Evolutionary conservation across 2,888 invertebrate genomes (phyloP), one percentile per base, ranked within the genome.

Genomic region (Argyra leucocephala): DNA sequence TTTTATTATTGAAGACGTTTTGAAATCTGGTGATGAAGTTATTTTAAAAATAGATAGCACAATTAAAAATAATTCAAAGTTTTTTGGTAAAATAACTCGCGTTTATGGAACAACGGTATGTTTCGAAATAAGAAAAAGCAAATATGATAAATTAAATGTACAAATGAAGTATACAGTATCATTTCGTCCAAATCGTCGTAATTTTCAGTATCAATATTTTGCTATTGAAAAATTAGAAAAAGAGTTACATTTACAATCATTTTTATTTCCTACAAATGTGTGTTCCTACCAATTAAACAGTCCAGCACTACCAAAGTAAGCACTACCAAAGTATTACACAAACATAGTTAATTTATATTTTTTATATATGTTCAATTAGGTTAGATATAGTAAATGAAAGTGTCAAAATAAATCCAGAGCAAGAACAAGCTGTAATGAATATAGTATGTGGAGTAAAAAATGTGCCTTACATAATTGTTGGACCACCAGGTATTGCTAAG

Each of bases 381-480:
- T 61, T 69, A 2, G 23, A 64, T 0, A 67, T 65, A 24, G 67
- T 62, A 48, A 71, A 69, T 65, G 23, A 66, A 57, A 18, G 23
- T 3, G 77, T 88, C 22, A 77, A 76, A 64, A 70, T 72, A 0
- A 88, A 88, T 75, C 69, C 73, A 1, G 82, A 85, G 70, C 88
- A 89, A 73, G 80, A 77, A 68, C 77, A 78, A 57, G 88, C 88
- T 1, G 86, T 91, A 2, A 74, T 79, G 64, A 85, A 87, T 70
- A 87, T 89, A 62, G 70, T 88, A 3, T 80, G 83, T 26, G 84
- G 83, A 22, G 82, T 85, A 2, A 82, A 85, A 0, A 81, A 83
- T 31, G 82, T 83, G 1, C 92, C 93, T 0, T 93, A 91, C 73
- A 84, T 91, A 57, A 82, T 93, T 61, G 92, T 88, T 79, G 93